Base-by-base conservation (phyloP, 92 coral and sea anemone species). In the Porites lobata region DNA sequence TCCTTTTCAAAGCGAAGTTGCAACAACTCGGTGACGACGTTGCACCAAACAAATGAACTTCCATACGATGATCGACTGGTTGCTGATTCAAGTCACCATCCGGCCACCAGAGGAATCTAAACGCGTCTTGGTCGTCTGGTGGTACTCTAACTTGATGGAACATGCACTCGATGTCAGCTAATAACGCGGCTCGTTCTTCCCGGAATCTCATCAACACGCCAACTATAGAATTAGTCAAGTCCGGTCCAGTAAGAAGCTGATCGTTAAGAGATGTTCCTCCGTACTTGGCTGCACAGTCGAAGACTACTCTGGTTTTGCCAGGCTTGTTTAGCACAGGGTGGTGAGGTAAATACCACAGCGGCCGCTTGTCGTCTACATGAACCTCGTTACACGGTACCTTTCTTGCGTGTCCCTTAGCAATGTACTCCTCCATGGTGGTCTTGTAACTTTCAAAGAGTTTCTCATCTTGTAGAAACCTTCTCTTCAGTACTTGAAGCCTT, bases 391-490 rank as follows among this genome's bases (percentile, higher is more conserved):
- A 65, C 11, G 88, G 83, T 6, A 82, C 83, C 50, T 68, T 84
- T 51, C 65, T 80, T 15, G 92, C 80, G 79, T 89, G 82, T 22
- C 81, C 85, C 52, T 86, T 86, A n/a, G 20, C 43, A 22, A 81
- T 69, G 54, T 86, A 76, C 6, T 58, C 65, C 17, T 85, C 78
- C 78, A 85, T 85, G 14, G 89, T 85, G 3, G 57, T 66, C 12
- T 65, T 85, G 86, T 91, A 86, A 24, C 61, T 59, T 2, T 83
- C 50, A 22, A 65, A 80, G 78, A 88, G 86, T 14, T 82, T 76
- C 5, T 52, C 47, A 18, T 81, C 89, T 71, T 47, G 80, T 9
- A 63, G 85, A 5, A 87, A 86, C 10, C 88, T 61, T 8, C 75
- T 61, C 63, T 85, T 76, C 43, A 91, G 75, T 14, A 64, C 8